Evolutionary conservation across 2,888 invertebrate genomes (phyloP).

Genomic region (Ophion ellenae): DNA sequence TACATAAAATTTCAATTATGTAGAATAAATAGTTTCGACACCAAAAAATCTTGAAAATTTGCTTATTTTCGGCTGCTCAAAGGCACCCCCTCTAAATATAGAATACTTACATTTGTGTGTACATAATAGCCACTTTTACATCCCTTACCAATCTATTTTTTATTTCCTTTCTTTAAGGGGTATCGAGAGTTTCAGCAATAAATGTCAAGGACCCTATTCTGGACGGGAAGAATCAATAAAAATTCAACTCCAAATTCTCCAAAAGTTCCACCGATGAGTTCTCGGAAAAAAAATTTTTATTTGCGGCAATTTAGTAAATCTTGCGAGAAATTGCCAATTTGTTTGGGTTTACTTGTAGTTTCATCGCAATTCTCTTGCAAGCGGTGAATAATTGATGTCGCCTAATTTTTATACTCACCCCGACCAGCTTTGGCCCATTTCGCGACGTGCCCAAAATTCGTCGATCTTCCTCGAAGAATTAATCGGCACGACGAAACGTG

Average conservation of each 20-base stretch:
- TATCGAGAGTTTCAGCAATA: too few relatives aligned
- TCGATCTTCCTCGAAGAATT: background rate
- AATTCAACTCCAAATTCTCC: background rate
- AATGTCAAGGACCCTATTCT: background rate
- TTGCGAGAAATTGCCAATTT: background rate
- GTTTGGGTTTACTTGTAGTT: background rate
- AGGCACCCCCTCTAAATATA: too few relatives aligned
- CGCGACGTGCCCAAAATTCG: background rate
- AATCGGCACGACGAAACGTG: background rate
- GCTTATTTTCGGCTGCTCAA: too few relatives aligned
- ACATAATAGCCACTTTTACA: too few relatives aligned
- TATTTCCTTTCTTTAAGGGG: too few relatives aligned
- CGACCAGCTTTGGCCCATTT: constrained; percentile 21
- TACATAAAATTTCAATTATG: too few relatives aligned
- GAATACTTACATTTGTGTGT: too few relatives aligned
- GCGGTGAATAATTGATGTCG: background rate
- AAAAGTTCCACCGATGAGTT: background rate
- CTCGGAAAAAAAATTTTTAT: background rate
- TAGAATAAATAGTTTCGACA: too few relatives aligned
- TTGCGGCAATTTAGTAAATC: background rate
- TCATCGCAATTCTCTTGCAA: background rate
- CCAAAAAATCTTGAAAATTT: too few relatives aligned
- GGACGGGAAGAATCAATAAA: background rate
- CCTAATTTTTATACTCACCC: background rate
- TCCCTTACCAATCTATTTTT: too few relatives aligned